Percentiles rank a stretch among this genome's conserved stretches.
Evolutionary conservation across 1,140 invertebrate species (phyloP).

Genomic region (Eulimnadia texana): DNA sequence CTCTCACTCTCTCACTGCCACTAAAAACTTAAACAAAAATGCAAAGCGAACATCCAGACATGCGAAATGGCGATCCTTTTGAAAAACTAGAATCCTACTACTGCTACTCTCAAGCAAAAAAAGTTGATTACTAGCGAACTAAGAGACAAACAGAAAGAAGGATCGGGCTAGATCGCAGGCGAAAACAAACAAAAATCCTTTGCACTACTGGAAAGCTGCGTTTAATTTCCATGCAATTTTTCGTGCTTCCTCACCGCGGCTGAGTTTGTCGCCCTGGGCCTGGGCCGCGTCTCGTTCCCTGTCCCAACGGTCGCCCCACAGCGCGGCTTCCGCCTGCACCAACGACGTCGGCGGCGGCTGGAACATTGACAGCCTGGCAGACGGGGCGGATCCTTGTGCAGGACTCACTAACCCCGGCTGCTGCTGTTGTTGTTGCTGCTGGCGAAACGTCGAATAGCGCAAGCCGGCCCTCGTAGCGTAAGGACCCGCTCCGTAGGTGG

Average conservation of each 20-base stretch:
- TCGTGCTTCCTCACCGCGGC: slow-evolving; percentile 11
- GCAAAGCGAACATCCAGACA: no score
- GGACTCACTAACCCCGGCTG: background rate
- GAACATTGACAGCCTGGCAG: slow-evolving; percentile 5
- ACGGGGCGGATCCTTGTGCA: slow-evolving; percentile 10
- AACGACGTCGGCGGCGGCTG: slow-evolving; percentile 2
- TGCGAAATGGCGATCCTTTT: no score
- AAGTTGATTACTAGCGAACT: no score
- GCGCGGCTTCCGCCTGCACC: slow-evolving; percentile 10
- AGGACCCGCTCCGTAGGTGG: background rate
- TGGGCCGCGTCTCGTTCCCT: background rate
- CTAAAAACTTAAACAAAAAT: background rate
- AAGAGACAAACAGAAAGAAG: no score
- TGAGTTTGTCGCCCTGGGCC: background rate
- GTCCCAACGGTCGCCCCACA: background rate
- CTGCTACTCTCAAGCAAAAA: no score
- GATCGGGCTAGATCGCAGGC: no score
- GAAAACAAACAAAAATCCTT: no score
- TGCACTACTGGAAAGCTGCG: no score
- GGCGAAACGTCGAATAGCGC: slow-evolving; percentile 14
- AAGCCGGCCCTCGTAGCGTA: slow-evolving; percentile 14
- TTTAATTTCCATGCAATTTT: background rate
- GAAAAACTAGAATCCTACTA: no score
- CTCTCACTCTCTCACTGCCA: no score
- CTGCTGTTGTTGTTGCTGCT: slow-evolving; percentile 6